phyloP scores from a whole-genome alignment of 2,797 vertebrate species.

The Aphelocoma californica region DNA sequence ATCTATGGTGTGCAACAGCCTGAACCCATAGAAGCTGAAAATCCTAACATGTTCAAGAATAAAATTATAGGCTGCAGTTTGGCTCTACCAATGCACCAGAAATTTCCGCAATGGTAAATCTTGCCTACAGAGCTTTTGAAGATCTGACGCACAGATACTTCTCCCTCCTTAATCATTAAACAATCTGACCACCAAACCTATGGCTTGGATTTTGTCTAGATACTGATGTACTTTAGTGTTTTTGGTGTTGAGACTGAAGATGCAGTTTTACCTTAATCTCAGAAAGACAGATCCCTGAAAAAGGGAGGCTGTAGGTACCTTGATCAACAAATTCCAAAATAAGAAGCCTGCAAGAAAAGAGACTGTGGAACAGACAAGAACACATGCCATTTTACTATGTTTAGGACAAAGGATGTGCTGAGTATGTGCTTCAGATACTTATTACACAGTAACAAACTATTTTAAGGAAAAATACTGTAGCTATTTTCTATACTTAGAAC shows the following conservation, averaged over 20 bases:
- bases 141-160: background rate
- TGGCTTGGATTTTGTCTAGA: background rate
- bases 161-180: accelerated
- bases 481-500: background rate
- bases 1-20: accelerated
- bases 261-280: background rate
- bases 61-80: background rate
- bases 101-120: background rate
- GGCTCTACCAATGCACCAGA: background rate
- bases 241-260: background rate
- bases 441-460: background rate
- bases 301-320: background rate
- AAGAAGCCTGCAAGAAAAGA: background rate
- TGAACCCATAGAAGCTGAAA: background rate
- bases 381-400: background rate
- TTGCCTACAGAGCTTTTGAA: background rate
- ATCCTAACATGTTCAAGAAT: background rate
- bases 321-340: background rate
- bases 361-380: background rate
- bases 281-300: background rate
- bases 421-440: background rate
- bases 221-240: background rate
- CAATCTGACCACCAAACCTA: background rate
- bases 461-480: background rate
- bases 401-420: background rate